phyloP scores from a whole-genome alignment of 2,888 invertebrate species.

The Conomelus anceps region DNA sequence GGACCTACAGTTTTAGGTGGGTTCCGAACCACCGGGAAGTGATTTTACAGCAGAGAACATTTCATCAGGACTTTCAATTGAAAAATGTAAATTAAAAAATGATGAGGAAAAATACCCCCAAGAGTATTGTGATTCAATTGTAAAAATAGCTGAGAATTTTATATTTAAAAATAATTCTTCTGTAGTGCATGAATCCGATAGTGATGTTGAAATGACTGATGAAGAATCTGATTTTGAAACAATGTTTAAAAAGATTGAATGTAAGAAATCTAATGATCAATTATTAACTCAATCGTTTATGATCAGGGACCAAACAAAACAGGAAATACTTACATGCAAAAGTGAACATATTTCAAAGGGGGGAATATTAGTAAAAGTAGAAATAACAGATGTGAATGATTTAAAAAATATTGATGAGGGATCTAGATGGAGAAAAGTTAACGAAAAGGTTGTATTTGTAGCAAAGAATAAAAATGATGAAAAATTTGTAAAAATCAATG shows the following conservation, averaged over 20 bases:
- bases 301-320: neutral
- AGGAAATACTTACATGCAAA: neutral
- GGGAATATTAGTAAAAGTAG: neutral
- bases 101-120: neutral
- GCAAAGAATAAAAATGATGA: constrained; percentile 5
- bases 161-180: neutral
- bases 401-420: neutral
- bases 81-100: neutral
- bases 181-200: neutral
- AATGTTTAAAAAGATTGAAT: neutral
- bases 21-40: too few species aligned
- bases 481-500: neutral
- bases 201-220: neutral
- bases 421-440: neutral
- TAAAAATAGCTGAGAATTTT: neutral
- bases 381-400: constrained; percentile 1
- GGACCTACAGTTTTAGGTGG: too few species aligned
- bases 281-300: neutral
- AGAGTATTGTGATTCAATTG: neutral
- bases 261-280: neutral
- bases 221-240: neutral
- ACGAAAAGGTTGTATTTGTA: neutral
- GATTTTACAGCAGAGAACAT: too few species aligned
- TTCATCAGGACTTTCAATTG: neutral
- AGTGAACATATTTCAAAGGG: neutral